Evolutionary conservation across 2,888 invertebrate species (phyloP), one percentile per base, ranked within the genome.

Genomic region (Noctua janthe): DNA sequence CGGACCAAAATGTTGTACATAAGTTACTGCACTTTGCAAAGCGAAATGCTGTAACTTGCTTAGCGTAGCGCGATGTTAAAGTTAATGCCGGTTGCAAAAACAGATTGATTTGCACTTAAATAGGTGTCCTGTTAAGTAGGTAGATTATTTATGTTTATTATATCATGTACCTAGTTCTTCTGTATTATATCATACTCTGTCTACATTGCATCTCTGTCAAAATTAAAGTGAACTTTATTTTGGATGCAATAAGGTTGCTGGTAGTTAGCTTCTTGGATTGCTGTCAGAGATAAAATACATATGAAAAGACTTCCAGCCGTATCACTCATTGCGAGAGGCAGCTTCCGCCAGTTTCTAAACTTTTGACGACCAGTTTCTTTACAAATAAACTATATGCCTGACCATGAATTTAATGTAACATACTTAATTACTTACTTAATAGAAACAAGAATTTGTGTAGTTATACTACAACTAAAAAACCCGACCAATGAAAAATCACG

Each of bases 31-130:
- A 11, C 20, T 51, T 47, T 17, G 62, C 74, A 54, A 54, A 79
- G 17, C 84, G 20, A 80, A 71, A 72, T 1, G 29, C 67, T 59
- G 11, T 51, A 62, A 71, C 59, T 82, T 66, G 70, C 59, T 51
- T 71, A 59, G 71, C 54, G 59, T 82, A 51, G 10, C 13, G 17
- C 47, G 35, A 71, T 84, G 59, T 71, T 59, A 71, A 82, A 74
- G 59, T 82, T 83, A 72, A 29, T 72, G 69, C 15, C 69, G 54
- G 67, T 20, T 39, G 67, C 77, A 64, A 83, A 81, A 72, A 39
- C 66, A 69, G 72, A 72, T 71, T 69, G 80, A 29, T 74, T 80
- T 67, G 56, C 80, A 80, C 56, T 59, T 81, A 49, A 80, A 66
- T 73, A 66, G 39, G 39, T 79, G 15, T 72, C 54, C n/a, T 1